A percentile compares a stretch with the other conserved stretches of the same genome.
phyloP scores from a whole-genome alignment of 2,797 vertebrate species.

The Falco columbarius region DNA sequence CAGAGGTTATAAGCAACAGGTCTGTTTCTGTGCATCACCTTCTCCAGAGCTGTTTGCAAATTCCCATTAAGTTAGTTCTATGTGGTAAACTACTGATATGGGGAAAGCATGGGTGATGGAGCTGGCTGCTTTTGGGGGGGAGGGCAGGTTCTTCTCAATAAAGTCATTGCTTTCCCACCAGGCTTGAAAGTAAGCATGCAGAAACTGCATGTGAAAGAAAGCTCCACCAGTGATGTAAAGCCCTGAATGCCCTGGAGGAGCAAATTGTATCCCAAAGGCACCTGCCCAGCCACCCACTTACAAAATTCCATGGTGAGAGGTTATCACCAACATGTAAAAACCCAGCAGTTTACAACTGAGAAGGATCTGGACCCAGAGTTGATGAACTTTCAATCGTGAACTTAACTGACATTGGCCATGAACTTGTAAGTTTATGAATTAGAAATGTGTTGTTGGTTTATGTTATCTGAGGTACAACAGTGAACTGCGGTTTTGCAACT shows the following conservation, averaged over 20 bases:
- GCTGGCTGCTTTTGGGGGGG: background rate
- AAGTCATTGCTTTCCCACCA: background rate
- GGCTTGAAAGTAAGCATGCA: background rate
- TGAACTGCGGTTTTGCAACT: background rate
- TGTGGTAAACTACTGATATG: background rate
- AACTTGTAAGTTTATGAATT: background rate
- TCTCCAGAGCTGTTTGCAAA: background rate
- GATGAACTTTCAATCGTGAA: background rate
- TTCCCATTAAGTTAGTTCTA: too few species aligned
- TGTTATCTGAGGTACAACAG: background rate
- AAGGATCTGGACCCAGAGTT: background rate
- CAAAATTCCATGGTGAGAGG: background rate
- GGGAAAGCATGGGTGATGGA: background rate
- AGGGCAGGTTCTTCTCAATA: background rate
- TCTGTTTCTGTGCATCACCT: background rate
- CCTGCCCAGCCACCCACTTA: background rate
- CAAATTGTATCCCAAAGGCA: background rate
- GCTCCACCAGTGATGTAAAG: background rate
- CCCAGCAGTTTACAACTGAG: background rate
- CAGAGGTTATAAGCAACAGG: background rate
- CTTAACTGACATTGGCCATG: background rate
- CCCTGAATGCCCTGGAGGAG: background rate
- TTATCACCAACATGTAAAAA: background rate
- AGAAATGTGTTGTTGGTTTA: background rate
- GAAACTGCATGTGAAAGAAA: background rate